phyloP scores from a whole-genome alignment of 2,888 invertebrate species.

The Meghimatium bilineatum region DNA sequence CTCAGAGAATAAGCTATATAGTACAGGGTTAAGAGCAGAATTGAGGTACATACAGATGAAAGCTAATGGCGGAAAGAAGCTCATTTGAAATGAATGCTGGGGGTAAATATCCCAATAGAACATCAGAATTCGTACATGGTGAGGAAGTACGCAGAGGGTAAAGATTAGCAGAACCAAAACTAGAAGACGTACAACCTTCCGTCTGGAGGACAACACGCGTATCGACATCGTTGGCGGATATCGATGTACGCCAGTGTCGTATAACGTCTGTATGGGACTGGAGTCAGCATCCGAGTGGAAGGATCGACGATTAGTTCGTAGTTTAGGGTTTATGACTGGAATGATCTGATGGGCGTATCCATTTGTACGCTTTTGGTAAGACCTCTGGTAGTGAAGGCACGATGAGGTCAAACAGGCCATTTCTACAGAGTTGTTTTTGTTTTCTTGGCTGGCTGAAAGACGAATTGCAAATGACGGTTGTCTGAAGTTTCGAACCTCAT shows the following conservation, averaged over 20 bases:
- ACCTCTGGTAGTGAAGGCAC: not conserved
- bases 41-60: constrained; percentile 92
- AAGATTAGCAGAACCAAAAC: constrained; percentile 92
- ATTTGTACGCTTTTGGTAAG: not conserved
- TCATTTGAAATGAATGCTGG: constrained; percentile 27
- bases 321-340: not conserved
- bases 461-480: not conserved
- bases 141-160: constrained; percentile 91
- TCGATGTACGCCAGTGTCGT: not conserved
- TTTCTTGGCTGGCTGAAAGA: not conserved
- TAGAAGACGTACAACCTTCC: constrained; percentile 85
- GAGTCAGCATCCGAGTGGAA: constrained; percentile 25
- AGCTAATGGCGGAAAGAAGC: constrained; percentile 85
- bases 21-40: constrained; percentile 92
- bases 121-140: constrained; percentile 86
- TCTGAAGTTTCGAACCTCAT: not conserved
- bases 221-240: not conserved
- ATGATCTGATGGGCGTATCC: not conserved
- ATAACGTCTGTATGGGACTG: not conserved
- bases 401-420: not conserved
- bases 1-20: constrained; percentile 90
- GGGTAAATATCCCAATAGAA: constrained; percentile 84
- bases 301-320: not conserved
- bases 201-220: constrained; percentile 37
- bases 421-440: not conserved